Base-by-base conservation (phyloP, 2,113 vertebrate species). In the Salminus brasiliensis region DNA sequence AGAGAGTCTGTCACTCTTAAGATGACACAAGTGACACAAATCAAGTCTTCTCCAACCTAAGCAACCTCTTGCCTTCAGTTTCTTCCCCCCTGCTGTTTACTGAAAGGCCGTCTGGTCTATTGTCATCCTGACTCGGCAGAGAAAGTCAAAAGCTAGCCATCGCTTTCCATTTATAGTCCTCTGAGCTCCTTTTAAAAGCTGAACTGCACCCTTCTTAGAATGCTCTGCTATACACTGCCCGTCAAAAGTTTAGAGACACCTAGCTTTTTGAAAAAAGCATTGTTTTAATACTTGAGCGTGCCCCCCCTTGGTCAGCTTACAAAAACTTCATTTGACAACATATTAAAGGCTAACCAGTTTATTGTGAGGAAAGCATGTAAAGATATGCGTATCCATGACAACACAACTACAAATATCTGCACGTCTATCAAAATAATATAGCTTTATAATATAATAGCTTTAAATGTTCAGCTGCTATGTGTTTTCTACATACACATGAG, bases 61-160 rank as follows among this genome's bases (percentile, higher is more conserved):
- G 84, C 88, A 89, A 55, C 85, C 83, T 90, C 85, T 81, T 85
- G 78, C 84, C 82, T 89, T 89, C 88, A 88, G 88, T 91, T 92
- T 29, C 45, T 86, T 80, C 86, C 85, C 85, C 85, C 78, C 82
- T 81, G 85, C 85, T 82, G 84, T 85, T 85, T 87, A 85, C 84
- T 83, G 82, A 85, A 86, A 87, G 90, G 85, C 87, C 65, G 78
- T 91, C 85, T 85, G 90, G 83, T n/a, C 89, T 73, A 82, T 87
- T 89, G 88, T 91, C 88, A 90, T 79, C 84, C 67, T 82, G 79
- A 76, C 79, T 78, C 80, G 66, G 85, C 82, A 84, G 87, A 89
- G 85, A 88, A 81, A 82, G 86, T 74, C 29, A 66, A 78, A 75
- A 67, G 18, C 65, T 21, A 60, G 53, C 13, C 30, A 66, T 52